Percentiles rank a stretch among this genome's conserved stretches.
Evolutionary conservation across 1,140 invertebrate species (phyloP).

Genomic region (Cephus cinctus): DNA sequence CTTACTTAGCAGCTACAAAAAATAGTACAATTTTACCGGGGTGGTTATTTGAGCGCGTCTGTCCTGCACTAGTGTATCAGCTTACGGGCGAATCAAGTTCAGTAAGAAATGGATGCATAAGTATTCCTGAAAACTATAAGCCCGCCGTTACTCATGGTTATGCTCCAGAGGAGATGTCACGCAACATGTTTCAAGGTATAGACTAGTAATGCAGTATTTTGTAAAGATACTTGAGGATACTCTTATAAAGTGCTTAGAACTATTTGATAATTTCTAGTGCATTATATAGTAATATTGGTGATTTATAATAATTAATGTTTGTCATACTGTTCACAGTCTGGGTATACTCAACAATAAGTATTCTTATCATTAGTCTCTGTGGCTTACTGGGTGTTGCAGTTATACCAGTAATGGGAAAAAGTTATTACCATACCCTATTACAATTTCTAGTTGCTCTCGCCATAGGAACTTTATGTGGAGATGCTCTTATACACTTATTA

Average conservation of each 20-base stretch:
- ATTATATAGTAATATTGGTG: no score
- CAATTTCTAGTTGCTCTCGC: slow-evolving; percentile 91
- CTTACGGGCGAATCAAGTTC: slow-evolving; percentile 56
- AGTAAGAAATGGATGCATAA: slow-evolving; percentile 60
- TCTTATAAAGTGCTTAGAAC: not conserved
- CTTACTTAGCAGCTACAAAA: slow-evolving; percentile 15
- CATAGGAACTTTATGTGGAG: slow-evolving; percentile 86
- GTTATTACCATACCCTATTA: slow-evolving; percentile 85
- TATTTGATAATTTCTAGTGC: no score
- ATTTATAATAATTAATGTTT: not conserved
- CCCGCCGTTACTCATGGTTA: slow-evolving; percentile 22
- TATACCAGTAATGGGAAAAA: slow-evolving; percentile 86
- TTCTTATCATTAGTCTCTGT: slow-evolving; percentile 80
- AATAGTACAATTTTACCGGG: slow-evolving; percentile 38
- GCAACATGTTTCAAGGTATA: slow-evolving; percentile 49
- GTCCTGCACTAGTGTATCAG: slow-evolving; percentile 67
- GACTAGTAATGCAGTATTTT: not conserved
- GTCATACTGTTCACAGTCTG: slow-evolving; percentile 63
- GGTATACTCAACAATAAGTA: slow-evolving; percentile 78
- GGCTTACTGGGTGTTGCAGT: slow-evolving; percentile 81
- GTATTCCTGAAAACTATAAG: slow-evolving; percentile 42
- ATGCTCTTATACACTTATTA: slow-evolving; percentile 89
- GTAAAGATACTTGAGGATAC: not conserved
- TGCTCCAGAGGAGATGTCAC: slow-evolving; percentile 23
- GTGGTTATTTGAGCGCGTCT: slow-evolving; percentile 58